phyloP scores from a whole-genome alignment of 2,888 invertebrate genomes.

The Drosophila siamana region DNA sequence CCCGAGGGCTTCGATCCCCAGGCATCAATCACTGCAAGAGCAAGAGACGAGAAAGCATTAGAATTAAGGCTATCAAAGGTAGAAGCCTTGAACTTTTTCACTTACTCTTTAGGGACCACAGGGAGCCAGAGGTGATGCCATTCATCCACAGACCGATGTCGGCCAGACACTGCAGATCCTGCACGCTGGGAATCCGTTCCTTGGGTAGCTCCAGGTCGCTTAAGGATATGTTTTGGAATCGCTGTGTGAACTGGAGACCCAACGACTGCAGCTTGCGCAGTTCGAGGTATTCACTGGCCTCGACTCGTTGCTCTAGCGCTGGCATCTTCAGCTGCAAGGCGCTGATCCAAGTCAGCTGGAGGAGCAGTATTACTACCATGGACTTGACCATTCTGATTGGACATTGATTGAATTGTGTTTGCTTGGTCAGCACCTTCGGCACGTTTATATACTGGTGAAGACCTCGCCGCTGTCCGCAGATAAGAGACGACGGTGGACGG shows the following conservation, averaged over 20 bases:
- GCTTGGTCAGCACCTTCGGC: background rate
- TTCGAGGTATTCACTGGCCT: slow-evolving; percentile 8
- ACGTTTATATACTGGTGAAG: slow-evolving; percentile 20
- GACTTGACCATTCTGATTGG: slow-evolving; percentile 34
- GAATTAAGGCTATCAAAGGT: too few species aligned
- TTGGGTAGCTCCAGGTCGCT: slow-evolving; percentile 10
- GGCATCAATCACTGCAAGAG: slow-evolving; percentile 83
- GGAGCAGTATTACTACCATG: background rate
- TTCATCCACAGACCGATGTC: slow-evolving; percentile 36
- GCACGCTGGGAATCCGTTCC: slow-evolving; percentile 7
- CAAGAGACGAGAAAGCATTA: too few species aligned
- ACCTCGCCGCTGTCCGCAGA: slow-evolving; percentile 1
- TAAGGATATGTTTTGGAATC: slow-evolving; percentile 27
- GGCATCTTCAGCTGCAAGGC: slow-evolving; percentile 7
- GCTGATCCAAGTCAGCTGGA: slow-evolving; percentile 5
- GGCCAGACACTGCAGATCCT: slow-evolving; percentile 45
- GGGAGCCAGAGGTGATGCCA: slow-evolving; percentile 13
- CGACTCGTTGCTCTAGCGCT: background rate
- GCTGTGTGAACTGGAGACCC: slow-evolving; percentile 22
- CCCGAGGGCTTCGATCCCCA: slow-evolving; percentile 85
- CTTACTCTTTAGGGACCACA: slow-evolving; percentile 46
- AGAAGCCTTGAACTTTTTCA: too few species aligned
- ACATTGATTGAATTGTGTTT: slow-evolving; percentile 23
- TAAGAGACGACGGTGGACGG: too few species aligned
- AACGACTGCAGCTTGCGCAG: slow-evolving; percentile 23